phyloP scores from a whole-genome alignment of 2,797 vertebrate genomes.

The Glossophaga mutica region DNA sequence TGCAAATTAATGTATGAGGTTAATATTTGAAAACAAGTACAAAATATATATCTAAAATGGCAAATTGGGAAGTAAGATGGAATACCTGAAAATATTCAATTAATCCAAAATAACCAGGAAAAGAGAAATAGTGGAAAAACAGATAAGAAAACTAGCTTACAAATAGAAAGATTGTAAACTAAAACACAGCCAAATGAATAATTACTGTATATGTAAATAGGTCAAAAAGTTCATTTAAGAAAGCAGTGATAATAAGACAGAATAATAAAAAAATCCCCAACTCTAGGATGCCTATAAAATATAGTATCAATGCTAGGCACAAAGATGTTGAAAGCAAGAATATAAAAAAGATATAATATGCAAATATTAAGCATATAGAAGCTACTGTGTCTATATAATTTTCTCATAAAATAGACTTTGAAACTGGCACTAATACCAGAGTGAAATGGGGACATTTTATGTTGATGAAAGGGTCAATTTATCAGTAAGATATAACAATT shows the following conservation, averaged over 20 bases:
- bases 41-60: background rate
- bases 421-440: background rate
- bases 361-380: background rate
- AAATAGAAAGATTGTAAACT: background rate
- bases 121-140: background rate
- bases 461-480: conserved; percentile 26
- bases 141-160: background rate
- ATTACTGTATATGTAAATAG: background rate
- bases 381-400: background rate
- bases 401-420: conserved; percentile 10
- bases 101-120: background rate
- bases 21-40: background rate
- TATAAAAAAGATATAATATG: background rate
- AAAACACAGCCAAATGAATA: background rate
- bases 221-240: background rate
- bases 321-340: background rate
- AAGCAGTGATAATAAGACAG: background rate
- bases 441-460: conserved; percentile 26
- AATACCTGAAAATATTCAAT: background rate
- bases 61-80: background rate
- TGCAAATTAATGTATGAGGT: background rate
- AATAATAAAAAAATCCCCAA: background rate
- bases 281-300: background rate
- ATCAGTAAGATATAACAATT: conserved; percentile 26
- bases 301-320: background rate